Evolutionary conservation across 1,140 invertebrate species (phyloP).

Genomic region (Spodoptera litura): DNA sequence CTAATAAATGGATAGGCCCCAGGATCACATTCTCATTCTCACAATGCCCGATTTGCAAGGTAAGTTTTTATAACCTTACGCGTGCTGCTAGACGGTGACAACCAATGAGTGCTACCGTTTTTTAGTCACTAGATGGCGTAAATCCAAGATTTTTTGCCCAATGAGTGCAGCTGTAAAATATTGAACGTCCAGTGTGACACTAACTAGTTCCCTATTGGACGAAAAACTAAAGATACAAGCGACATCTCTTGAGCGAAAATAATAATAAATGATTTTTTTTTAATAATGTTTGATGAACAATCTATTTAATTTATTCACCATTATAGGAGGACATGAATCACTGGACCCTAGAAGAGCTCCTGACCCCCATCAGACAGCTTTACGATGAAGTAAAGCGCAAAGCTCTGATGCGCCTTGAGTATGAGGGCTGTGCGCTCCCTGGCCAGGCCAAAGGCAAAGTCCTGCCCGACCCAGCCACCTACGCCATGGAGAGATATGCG

Average conservation of each 20-base stretch:
- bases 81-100: too few relatives aligned
- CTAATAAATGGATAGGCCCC: slow-evolving; percentile 96
- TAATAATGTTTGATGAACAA: too few relatives aligned
- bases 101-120: too few relatives aligned
- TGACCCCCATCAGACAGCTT: slow-evolving; percentile 93
- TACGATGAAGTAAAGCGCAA: slow-evolving; percentile 97
- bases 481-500: slow-evolving; percentile 98
- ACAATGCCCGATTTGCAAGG: slow-evolving; percentile 98
- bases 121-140: too few relatives aligned
- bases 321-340: slow-evolving; percentile 93
- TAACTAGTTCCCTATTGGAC: too few relatives aligned
- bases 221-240: too few relatives aligned
- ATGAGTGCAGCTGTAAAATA: too few relatives aligned
- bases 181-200: too few relatives aligned
- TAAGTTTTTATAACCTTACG: slow-evolving; percentile 72
- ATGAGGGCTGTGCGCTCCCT: slow-evolving; percentile 93
- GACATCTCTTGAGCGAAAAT: too few relatives aligned
- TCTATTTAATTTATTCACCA: background rate
- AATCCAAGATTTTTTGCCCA: too few relatives aligned
- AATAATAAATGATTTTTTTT: too few relatives aligned
- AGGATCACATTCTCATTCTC: slow-evolving; percentile 98
- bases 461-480: slow-evolving; percentile 92
- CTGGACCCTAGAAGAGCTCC: slow-evolving; percentile 90
- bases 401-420: slow-evolving; percentile 98
- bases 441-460: slow-evolving; percentile 88